Evolutionary conservation across 2,888 invertebrate species (phyloP).

Genomic region (Pachycephus smyrnensis): DNA sequence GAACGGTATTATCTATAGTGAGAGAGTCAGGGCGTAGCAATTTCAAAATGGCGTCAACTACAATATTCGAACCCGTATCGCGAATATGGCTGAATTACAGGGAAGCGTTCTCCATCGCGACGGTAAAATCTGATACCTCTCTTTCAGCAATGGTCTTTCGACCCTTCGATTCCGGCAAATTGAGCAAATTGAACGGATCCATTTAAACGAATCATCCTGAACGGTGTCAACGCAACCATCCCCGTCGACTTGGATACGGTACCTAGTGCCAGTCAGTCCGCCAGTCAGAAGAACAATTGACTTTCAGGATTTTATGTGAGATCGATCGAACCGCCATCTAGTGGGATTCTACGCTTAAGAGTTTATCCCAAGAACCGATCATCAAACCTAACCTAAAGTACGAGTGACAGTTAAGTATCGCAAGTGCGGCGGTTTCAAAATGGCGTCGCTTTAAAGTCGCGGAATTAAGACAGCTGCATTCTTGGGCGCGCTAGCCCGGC

Average conservation of each 20-base stretch:
- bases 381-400: not conserved
- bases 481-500: constrained; percentile 58
- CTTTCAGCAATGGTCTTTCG: not conserved
- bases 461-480: constrained; percentile 47
- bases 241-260: not conserved
- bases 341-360: not conserved
- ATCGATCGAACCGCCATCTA: not conserved
- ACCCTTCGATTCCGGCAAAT: not conserved
- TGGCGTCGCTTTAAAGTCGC: constrained; percentile 51
- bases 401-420: not conserved
- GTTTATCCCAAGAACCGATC: not conserved
- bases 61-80: not conserved
- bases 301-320: not conserved
- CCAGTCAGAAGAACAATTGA: not conserved
- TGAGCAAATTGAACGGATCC: not conserved
- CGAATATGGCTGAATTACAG: not conserved
- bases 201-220: not conserved
- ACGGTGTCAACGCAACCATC: not conserved
- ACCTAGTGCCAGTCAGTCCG: not conserved
- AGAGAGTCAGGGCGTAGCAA: not conserved
- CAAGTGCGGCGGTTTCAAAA: constrained; percentile 39
- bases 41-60: not conserved
- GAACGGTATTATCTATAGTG: not conserved
- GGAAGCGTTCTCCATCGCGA: not conserved
- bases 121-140: not conserved